phyloP scores from a whole-genome alignment of 2,888 invertebrate genomes.

The Tenthredo mesomela region DNA sequence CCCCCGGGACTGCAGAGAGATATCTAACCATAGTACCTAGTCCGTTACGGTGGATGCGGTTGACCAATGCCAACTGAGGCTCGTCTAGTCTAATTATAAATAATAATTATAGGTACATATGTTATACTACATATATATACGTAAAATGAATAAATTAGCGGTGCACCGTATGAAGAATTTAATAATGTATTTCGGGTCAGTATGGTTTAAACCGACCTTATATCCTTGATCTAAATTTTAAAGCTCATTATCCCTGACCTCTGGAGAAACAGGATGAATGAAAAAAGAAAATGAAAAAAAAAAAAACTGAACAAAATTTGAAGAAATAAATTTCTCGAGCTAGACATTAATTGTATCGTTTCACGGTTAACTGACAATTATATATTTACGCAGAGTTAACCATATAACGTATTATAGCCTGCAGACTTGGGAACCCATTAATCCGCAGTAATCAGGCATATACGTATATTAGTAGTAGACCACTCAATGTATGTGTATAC shows the following conservation, averaged over 20 bases:
- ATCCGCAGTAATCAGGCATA: slow-evolving; percentile 28
- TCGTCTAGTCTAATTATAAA: slow-evolving; percentile 7
- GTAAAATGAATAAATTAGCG: background rate
- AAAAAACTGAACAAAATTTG: background rate
- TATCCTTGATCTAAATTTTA: background rate
- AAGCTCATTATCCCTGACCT: background rate
- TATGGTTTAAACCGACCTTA: background rate
- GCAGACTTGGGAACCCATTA: background rate
- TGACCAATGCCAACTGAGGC: background rate
- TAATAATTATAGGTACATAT: slow-evolving; percentile 8
- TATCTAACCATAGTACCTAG: background rate
- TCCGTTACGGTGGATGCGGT: background rate
- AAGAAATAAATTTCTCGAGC: background rate
- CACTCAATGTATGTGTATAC: background rate
- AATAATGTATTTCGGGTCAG: background rate
- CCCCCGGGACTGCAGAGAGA: background rate
- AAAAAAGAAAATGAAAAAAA: background rate
- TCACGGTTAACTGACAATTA: background rate
- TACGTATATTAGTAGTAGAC: background rate
- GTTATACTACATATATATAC: too few species aligned
- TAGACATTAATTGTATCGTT: background rate
- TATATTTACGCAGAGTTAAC: background rate
- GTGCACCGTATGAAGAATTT: background rate
- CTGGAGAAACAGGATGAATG: background rate
- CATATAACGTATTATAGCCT: background rate